Percentiles rank a stretch among this genome's conserved stretches.
Conservation (phyloP, 2,113 vertebrate genomes). For the Morone saxatilis region DNA sequence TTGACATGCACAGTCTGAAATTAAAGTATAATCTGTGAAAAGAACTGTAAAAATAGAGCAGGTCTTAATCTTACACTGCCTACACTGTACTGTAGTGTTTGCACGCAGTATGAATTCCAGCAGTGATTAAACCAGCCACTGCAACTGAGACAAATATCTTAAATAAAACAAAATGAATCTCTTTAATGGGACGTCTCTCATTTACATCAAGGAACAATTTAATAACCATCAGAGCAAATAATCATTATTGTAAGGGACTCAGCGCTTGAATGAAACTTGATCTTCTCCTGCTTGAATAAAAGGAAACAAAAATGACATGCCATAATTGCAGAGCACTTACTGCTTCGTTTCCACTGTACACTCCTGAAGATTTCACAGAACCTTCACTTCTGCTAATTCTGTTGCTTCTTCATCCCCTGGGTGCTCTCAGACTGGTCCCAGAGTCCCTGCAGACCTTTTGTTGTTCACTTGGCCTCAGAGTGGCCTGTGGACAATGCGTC, state of each 20-base stretch:
- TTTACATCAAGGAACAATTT: neutral
- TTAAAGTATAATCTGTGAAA: no score
- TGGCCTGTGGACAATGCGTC: constrained; percentile 30
- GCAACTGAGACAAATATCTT: neutral
- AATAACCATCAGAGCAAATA: neutral
- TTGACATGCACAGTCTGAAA: no score
- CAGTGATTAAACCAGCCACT: neutral
- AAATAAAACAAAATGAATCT: neutral
- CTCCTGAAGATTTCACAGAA: neutral
- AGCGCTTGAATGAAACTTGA: neutral
- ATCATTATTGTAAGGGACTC: neutral
- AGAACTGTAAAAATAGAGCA: neutral
- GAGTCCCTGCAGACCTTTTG: neutral
- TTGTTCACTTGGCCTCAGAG: constrained; percentile 15
- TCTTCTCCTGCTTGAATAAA: neutral
- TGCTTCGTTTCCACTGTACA: neutral
- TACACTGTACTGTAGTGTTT: neutral
- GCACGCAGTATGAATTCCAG: neutral
- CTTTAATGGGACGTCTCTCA: neutral
- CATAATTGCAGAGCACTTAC: constrained; percentile 16
- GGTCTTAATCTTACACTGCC: neutral
- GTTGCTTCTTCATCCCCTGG: neutral
- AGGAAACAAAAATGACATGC: neutral
- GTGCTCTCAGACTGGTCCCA: constrained; percentile 12
- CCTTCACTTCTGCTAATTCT: neutral